Evolutionary conservation across 2,113 vertebrate genomes (phyloP), one percentile per base, ranked within the genome.

Genomic region (Hydrolagus affinis): DNA sequence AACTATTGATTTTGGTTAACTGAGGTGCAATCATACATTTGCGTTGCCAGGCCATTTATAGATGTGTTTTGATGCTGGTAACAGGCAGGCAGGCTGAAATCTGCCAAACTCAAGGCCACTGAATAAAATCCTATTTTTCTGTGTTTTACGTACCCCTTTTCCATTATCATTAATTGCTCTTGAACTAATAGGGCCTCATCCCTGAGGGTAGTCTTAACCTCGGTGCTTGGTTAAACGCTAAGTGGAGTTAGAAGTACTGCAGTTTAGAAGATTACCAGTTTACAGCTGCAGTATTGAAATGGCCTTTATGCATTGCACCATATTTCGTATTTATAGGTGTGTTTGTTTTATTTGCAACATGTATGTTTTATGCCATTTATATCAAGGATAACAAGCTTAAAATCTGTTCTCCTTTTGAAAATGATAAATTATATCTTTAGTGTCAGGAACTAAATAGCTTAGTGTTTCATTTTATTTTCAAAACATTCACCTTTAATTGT

Each of bases 221-320:
- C 89, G 89, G 85, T 68, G 60, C 86, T 89, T 88, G 86, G 60
- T 85, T 89, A 94, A 92, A 92, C 92, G 92, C 91, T 90, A 88
- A 90, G 88, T 91, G 90, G 90, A 91, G 91, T 88, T 83, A 88
- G 89, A 88, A 87, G 86, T 89, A 88, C n/a, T n/a, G n/a, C n/a
- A n/a, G 88, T 90, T 91, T 88, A 87, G 88, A 87, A 89, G 87
- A 89, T 91, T 90, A 91, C 92, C 87, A 91, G 89, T 93, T 93
- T 91, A 85, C 88, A 86, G 87, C 32, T 85, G 69, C 10, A 87
- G 87, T 87, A 89, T 89, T 23, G 89, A 91, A 87, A 88, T 70
- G 89, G 89, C 87, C 89, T 90, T 86, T 80, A 87, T 88, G 85
- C 30, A 80, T 86, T 85, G 88, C 87, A 89, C 86, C 89, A 89